These are phyloP conservation scores for Mobula hypostoma DNA, from an alignment of 2,113 vertebrate species.

Conservation along the genomic window DNA sequence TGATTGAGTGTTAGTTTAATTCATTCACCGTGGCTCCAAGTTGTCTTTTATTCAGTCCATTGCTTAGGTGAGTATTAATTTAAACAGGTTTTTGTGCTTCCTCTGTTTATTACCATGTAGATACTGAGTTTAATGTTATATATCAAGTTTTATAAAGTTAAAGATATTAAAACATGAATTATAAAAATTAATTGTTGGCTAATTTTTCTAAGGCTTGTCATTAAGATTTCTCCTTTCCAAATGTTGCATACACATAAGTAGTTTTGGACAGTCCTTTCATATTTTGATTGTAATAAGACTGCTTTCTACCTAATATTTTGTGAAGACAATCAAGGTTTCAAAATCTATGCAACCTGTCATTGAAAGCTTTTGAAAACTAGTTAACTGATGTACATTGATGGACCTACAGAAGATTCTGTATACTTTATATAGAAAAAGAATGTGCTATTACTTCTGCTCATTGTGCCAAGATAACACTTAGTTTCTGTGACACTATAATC, in stretches of 20 bases:
- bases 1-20: background rate
- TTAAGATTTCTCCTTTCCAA: background rate
- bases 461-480: conserved; percentile 11
- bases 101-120: background rate
- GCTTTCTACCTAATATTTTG: background rate
- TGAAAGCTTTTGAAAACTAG: background rate
- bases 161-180: background rate
- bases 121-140: background rate
- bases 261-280: background rate
- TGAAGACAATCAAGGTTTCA: background rate
- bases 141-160: background rate
- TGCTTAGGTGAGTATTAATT: background rate
- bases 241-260: background rate
- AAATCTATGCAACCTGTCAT: background rate
- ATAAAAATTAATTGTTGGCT: background rate
- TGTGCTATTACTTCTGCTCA: background rate
- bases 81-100: background rate
- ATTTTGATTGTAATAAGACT: background rate
- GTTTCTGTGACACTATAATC: conserved; percentile 1
- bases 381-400: background rate
- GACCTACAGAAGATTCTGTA: background rate
- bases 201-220: background rate
- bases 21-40: background rate
- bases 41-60: background rate
- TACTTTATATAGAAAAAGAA: background rate